These are phyloP conservation scores for Podarcis lilfordi DNA, from an alignment of 2,797 vertebrate species.

Conservation along the genomic window DNA sequence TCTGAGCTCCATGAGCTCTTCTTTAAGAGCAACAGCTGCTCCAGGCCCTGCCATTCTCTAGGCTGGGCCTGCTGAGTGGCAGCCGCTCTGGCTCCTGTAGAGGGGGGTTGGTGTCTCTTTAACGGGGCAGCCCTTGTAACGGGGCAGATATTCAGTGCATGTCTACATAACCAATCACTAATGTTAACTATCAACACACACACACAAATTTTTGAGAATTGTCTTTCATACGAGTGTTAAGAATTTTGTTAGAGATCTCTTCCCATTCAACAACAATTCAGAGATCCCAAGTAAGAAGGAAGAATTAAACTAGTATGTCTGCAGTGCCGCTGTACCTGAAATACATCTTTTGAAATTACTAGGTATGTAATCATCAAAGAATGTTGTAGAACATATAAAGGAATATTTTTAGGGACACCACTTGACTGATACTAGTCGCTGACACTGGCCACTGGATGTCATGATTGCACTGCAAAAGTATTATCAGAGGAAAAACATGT, in stretches of 20 bases:
- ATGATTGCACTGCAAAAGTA: conserved; percentile 54
- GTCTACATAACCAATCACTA: too few species aligned
- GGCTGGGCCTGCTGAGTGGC: too few species aligned
- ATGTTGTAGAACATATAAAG: conserved; percentile 6
- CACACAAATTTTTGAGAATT: neutral
- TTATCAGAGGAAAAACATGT: neutral
- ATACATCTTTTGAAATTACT: neutral
- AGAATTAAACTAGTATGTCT: neutral
- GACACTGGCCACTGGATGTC: conserved; percentile 73
- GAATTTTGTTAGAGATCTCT: neutral
- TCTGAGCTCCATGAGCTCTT: too few species aligned
- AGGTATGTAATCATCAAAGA: neutral
- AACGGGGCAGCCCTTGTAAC: too few species aligned
- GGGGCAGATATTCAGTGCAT: too few species aligned
- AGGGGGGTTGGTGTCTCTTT: too few species aligned
- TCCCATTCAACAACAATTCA: too few species aligned
- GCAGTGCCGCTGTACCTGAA: neutral
- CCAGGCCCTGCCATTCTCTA: too few species aligned
- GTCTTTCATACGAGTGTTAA: neutral
- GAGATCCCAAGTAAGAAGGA: neutral
- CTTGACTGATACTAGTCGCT: conserved; percentile 37
- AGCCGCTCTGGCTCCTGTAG: too few species aligned
- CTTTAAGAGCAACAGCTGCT: too few species aligned
- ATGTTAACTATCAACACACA: too few species aligned
- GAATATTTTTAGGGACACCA: conserved; percentile 29